Base-by-base conservation (phyloP, 2,888 invertebrate genomes). In the Lasioglossum vierecki region DNA sequence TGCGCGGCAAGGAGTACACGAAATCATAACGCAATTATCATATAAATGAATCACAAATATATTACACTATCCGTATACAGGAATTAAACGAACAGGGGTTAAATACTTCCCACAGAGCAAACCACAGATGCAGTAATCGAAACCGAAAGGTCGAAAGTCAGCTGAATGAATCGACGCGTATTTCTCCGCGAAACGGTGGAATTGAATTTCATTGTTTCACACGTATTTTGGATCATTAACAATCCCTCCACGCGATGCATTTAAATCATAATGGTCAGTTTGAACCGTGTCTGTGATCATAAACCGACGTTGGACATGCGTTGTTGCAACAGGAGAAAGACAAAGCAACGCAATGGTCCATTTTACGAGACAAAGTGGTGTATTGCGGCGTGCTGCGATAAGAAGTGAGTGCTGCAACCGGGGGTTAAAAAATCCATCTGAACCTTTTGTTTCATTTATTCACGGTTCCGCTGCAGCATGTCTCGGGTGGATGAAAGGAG, bases 391-490 rank as follows among this genome's bases (percentile, higher is more conserved):
- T 11, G 41, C 39, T 0, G 35, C 66, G 70, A 41, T 41, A 41
- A 41, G 39, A n/a, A 68, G 22, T 1, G n/a, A 22, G 66, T 8
- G 39, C 70, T 70, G 39, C 11, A 6, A n/a, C 6, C 41, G 13
- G 22, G 68, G 11, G 5, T 39, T 39, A 70, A 70, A 70, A 70
- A 41, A 39, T 68, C 68, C 39, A 39, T 39, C 35, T 41, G 1
- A 1, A 35, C 1, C 41, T n/a, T 15, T 77, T 76, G 73, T 82
- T 66, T 77, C 73, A 15, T 73, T 76, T 77, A 73, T 76, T 72
- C 76, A 9, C 49, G 82, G 22, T 88, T 90, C 72, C 85, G 72
- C 60, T 72, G 71, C 76, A 80, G 79, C 83, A 74, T 80, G 74
- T 82, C 0, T n/a, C n/a, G n/a, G 78, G 44, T 39, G 53, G 84